A percentile compares a stretch with the other conserved stretches of the same genome.
Conservation (phyloP, 2,797 vertebrate species). For the Peromyscus melanophrys region DNA sequence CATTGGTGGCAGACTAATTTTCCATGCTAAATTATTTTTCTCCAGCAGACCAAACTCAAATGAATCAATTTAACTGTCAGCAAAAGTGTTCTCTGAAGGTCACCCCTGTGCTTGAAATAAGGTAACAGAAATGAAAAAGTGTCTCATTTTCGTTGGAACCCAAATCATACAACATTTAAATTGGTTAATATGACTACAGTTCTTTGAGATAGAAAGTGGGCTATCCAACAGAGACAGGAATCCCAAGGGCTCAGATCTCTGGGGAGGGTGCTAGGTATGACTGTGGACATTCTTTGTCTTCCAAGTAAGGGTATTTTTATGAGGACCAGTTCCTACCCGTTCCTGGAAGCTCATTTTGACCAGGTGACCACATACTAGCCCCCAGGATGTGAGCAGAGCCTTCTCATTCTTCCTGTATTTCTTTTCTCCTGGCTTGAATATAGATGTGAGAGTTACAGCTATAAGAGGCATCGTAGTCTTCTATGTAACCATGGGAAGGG, state of each 20-base stretch:
- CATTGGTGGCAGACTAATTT: slow-evolving; percentile 69
- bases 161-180: slow-evolving; percentile 58
- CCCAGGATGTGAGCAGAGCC: background rate
- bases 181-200: background rate
- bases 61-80: slow-evolving; percentile 76
- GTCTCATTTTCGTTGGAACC: slow-evolving; percentile 47
- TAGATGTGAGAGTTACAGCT: background rate
- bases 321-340: background rate
- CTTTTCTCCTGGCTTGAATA: background rate
- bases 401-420: background rate
- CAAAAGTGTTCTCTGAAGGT: slow-evolving; percentile 74
- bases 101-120: slow-evolving; percentile 75
- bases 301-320: background rate
- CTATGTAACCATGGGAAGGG: background rate
- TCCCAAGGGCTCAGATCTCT: background rate
- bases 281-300: background rate
- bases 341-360: background rate
- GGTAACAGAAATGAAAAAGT: slow-evolving; percentile 35
- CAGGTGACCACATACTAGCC: background rate
- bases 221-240: background rate
- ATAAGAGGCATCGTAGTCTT: background rate
- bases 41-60: slow-evolving; percentile 76
- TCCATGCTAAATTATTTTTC: slow-evolving; percentile 72
- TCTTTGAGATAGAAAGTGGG: background rate
- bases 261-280: too few relatives aligned